Base-by-base conservation (phyloP, 1,140 invertebrate genomes). In the Drosophila nigrodunni region DNA sequence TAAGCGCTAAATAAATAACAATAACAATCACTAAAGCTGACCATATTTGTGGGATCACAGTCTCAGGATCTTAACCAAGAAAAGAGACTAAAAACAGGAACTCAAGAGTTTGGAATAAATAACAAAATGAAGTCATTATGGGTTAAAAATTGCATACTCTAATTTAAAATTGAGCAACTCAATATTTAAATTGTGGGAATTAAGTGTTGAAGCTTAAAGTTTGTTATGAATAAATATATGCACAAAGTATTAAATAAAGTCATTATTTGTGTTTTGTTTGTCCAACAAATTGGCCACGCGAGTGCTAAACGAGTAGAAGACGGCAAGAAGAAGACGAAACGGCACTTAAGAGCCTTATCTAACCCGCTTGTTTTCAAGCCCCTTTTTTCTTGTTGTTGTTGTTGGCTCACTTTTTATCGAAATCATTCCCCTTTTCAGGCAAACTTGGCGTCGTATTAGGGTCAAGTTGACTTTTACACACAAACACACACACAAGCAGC, bases 381-480 rank as follows among this genome's bases (percentile, higher is more conserved):
- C 25, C 25, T 30, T 30, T 30, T 30, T 25, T 30, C 4, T 30
- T 30, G 2, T 5, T 30, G 25, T 6, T 52, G 65, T 73, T 78
- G 75, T 72, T 78, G 67, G 30, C 75, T 72, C 47, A 78, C 76
- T 72, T 72, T 30, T 76, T 64, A 64, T 69, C 21, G 25, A 30
- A 30, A 13, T 46, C 21, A 37, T 62, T 35, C 58, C 64, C 58
- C 44, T 58, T 30, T 30, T 49, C 60, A 47, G 34, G 66, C 50
- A 69, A 60, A 74, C 41, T 61, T 68, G 55, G 41, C 55, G 15
- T 41, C 65, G 76, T 76, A 82, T 82, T 79, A 83, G 76, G 72
- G 80, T 82, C 80, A 82, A 82, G 80, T 79, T 83, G 61, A 69
- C 59, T 49, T 47, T 74, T 52, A 60, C 60, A 67, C 57, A 52